Base-by-base conservation (phyloP, 2,113 vertebrate species). In the Osmerus mordax region DNA sequence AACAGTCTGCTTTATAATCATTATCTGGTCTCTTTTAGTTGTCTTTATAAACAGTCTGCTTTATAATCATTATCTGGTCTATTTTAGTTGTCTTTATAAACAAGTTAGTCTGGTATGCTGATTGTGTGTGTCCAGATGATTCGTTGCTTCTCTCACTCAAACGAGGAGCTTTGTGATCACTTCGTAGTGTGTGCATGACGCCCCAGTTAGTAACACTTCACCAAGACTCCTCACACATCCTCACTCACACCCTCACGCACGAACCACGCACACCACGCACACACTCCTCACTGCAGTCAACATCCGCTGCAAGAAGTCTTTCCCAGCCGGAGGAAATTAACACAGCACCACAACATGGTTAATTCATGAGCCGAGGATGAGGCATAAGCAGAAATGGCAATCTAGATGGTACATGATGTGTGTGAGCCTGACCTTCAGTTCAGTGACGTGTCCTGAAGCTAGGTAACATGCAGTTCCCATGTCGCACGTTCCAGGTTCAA, bases 1-100 rank as follows among this genome's bases (percentile, higher is more conserved):
- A 21, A 21, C 21, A 21, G 65, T 79, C 78, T 77, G 75, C 68
- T 81, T 87, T 83, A 61, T 84, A 80, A 15, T 76, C 18, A 28
- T 6, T 3, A 65, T n/a, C 56, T 72, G 13, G 18, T 12, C 41
- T 47, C 41, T 47, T 47, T 9, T 8, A 47, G 41, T 47, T 56
- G 21, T 21, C 21, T 21, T 21, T 21, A 21, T 21, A 21, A 21
- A 21, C 21, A 21, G 65, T 79, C 78, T 77, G 75, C 68, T 81
- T 87, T 83, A 61, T 84, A 80, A 15, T 76, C 18, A 28, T 6
- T 3, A 65, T n/a, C 56, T 72, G 13, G 18, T 12, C 41, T 47
- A 9, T 47, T 47, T 9, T 8, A 47, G 41, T 47, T 56, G 54
- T 52, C 29, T 28, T 21, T 70, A 29, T 52, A 56, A 56, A 16